phyloP scores from a whole-genome alignment of 2,797 vertebrate genomes.

The Lepus townsendii region DNA sequence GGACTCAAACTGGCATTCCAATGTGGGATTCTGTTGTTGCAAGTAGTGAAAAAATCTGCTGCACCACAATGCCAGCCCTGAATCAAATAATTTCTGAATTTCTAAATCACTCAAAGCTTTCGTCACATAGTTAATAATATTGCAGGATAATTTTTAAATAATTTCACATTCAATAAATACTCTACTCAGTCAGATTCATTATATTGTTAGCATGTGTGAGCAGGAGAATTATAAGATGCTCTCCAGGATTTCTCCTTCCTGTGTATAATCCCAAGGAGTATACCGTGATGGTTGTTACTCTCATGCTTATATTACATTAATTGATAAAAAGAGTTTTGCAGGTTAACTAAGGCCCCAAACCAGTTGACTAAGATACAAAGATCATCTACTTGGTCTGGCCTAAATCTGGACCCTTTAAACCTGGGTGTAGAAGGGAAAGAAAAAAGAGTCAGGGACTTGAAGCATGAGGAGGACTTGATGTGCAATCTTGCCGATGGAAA shows the following conservation, averaged over 20 bases:
- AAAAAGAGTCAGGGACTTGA: neutral
- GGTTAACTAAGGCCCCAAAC: neutral
- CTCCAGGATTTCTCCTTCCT: neutral
- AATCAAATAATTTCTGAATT: constrained; percentile 31
- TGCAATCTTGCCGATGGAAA: neutral
- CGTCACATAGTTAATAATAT: neutral
- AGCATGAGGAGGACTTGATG: neutral
- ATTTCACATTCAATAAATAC: neutral
- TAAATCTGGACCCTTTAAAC: neutral
- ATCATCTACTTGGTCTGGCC: neutral
- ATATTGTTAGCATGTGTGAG: neutral
- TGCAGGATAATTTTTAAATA: neutral
- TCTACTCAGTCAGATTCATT: neutral
- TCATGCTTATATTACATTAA: neutral
- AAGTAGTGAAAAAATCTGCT: too few species aligned
- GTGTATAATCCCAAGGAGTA: rapidly evolving
- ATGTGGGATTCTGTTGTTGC: too few species aligned
- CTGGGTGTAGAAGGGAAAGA: neutral
- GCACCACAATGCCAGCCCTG: too few species aligned
- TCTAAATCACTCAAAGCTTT: neutral
- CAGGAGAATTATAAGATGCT: neutral
- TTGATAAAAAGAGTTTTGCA: neutral
- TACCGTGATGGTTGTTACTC: neutral
- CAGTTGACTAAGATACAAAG: neutral
- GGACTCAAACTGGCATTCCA: too few species aligned